A percentile compares a stretch with the other conserved stretches of the same genome.
phyloP scores from a whole-genome alignment of 1,140 invertebrate genomes.

The Thalassaphorura encarpata region DNA sequence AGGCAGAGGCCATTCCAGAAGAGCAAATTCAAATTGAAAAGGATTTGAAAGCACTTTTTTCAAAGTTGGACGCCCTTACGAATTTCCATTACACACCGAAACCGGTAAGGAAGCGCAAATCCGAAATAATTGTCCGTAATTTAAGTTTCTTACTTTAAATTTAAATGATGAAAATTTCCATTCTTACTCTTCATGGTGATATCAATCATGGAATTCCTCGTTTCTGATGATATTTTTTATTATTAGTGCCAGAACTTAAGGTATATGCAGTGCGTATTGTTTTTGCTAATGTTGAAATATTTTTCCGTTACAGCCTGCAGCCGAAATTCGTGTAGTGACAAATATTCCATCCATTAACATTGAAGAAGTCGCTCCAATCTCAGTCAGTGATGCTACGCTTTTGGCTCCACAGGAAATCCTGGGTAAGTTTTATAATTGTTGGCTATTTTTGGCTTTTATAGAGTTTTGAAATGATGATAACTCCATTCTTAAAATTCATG shows the following conservation, averaged over 20 bases:
- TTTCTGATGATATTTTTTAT: background rate
- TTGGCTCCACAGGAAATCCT: slow-evolving; percentile 91
- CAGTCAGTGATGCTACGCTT: slow-evolving; percentile 68
- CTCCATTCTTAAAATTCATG: slow-evolving; percentile 12
- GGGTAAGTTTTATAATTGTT: slow-evolving; percentile 40
- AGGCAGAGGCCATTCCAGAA: slow-evolving; percentile 54
- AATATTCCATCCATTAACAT: slow-evolving; percentile 84
- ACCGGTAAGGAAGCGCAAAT: slow-evolving; percentile 46
- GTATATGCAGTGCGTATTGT: background rate
- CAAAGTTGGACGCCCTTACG: slow-evolving; percentile 80
- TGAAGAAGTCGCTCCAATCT: slow-evolving; percentile 90
- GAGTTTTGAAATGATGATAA: slow-evolving; percentile 15
- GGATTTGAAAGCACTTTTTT: slow-evolving; percentile 67
- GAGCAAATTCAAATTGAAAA: slow-evolving; percentile 64
- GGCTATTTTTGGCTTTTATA: background rate
- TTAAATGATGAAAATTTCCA: slow-evolving; percentile 26
- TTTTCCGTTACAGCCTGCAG: slow-evolving; percentile 47
- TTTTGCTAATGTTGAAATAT: background rate
- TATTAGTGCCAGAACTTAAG: background rate
- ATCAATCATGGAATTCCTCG: slow-evolving; percentile 31
- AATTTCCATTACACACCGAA: slow-evolving; percentile 94
- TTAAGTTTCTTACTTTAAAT: background rate
- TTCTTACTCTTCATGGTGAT: slow-evolving; percentile 21
- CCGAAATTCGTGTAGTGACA: slow-evolving; percentile 81
- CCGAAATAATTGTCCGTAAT: background rate